A percentile compares a stretch with the other conserved stretches of the same genome.
Conservation (phyloP, 2,113 vertebrate species). For the Heptranchias perlo region DNA sequence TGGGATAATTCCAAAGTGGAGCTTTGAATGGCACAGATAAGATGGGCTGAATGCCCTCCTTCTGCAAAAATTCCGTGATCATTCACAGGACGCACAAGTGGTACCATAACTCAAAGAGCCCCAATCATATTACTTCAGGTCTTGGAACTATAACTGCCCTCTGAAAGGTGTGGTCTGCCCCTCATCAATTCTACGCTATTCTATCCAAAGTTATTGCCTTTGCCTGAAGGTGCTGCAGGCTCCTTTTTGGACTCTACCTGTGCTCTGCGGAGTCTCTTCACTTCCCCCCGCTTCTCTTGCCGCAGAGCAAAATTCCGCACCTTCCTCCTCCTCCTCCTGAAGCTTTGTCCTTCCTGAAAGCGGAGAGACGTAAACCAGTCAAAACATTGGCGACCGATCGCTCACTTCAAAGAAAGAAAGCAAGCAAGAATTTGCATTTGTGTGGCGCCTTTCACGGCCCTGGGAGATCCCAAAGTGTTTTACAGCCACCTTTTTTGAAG, state of each 20-base stretch:
- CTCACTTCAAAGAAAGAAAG: background rate
- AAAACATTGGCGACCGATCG: background rate
- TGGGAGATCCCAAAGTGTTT: background rate
- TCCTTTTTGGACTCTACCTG: constrained; percentile 64
- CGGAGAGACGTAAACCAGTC: background rate
- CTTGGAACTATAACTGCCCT: background rate
- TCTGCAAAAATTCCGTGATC: background rate
- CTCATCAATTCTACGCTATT: background rate
- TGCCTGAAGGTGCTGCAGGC: constrained; percentile 43
- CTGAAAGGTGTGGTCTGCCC: too few relatives aligned
- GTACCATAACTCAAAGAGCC: background rate
- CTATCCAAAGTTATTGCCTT: background rate
- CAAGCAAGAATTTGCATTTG: background rate
- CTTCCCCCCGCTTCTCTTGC: constrained; percentile 72
- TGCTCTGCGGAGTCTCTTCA: constrained; percentile 87
- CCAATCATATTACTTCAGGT: background rate
- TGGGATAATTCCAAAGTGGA: too few relatives aligned
- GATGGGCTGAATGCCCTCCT: background rate
- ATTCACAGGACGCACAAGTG: background rate
- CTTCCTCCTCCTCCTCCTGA: constrained; percentile 57
- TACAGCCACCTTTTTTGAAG: background rate
- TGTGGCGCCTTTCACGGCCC: background rate
- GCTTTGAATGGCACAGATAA: too few relatives aligned
- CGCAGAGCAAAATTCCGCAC: constrained; percentile 67
- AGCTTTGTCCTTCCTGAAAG: constrained; percentile 51